Percentiles rank a stretch among this genome's conserved stretches.
Conservation (phyloP, 1,140 invertebrate genomes). For the Papilio dardanus region DNA sequence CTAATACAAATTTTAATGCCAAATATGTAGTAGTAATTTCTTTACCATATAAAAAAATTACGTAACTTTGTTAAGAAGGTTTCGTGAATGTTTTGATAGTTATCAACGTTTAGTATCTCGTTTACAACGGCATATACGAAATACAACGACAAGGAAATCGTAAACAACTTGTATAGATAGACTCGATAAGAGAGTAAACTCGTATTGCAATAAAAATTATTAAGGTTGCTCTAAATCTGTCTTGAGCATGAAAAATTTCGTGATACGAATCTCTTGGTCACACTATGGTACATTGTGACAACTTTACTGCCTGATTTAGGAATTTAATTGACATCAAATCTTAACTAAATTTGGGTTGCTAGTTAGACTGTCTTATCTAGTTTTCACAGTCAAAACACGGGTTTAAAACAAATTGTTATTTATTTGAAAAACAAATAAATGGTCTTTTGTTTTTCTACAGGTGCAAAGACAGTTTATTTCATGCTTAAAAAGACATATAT, state of each 20-base stretch:
- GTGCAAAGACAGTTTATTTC: no score
- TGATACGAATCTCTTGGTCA: not conserved
- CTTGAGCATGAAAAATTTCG: not conserved
- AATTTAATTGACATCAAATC: no score
- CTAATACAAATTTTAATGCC: not conserved
- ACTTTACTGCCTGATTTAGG: no score
- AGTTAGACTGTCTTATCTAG: no score
- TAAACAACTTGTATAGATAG: slow-evolving; percentile 31
- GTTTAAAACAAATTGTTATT: no score
- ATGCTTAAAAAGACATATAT: no score
- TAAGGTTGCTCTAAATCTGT: slow-evolving; percentile 5
- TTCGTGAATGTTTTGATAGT: slow-evolving; percentile 1
- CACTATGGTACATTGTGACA: no score
- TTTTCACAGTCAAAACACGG: no score
- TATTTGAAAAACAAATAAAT: no score
- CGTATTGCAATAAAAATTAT: slow-evolving; percentile 6
- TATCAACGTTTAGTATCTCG: slow-evolving; percentile 7
- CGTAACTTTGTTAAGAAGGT: not conserved
- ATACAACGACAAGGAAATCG: slow-evolving; percentile 13
- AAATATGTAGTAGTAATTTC: not conserved
- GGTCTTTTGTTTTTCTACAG: no score
- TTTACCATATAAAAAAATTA: not conserved
- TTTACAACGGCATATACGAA: slow-evolving; percentile 18
- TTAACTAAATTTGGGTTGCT: no score
- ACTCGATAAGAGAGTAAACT: not conserved